These are phyloP conservation scores for Drosophila novamexicana DNA, from an alignment of 1,140 invertebrate genomes.

Conservation along the genomic window DNA sequence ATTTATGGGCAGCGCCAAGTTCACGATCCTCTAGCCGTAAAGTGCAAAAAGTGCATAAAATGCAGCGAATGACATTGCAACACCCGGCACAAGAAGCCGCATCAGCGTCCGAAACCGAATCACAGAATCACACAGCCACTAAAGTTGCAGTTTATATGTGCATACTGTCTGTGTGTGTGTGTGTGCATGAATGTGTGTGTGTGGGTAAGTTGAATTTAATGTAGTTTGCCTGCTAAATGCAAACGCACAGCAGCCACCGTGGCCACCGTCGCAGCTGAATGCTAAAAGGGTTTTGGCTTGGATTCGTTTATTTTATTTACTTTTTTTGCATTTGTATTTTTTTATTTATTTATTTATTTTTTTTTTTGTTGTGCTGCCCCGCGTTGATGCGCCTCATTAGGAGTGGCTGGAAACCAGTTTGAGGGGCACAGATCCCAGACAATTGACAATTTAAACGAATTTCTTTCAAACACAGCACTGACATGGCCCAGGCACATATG, in stretches of 20 bases:
- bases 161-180: conserved; percentile 1
- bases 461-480: conserved; percentile 76
- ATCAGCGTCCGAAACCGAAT: conserved; percentile 73
- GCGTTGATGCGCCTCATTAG: conserved; percentile 75
- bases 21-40: conserved; percentile 61
- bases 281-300: conserved; percentile 74
- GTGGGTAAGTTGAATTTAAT: conserved; percentile 75
- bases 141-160: conserved; percentile 59
- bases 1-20: conserved; percentile 66
- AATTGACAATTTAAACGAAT: conserved; percentile 82
- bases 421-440: conserved; percentile 62
- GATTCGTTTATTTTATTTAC: conserved; percentile 52
- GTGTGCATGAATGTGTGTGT: conserved; percentile 5
- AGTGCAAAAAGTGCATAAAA: conserved; percentile 76
- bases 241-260: conserved; percentile 62
- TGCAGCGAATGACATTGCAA: conserved; percentile 77
- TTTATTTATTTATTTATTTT: conserved; percentile 15
- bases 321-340: conserved; percentile 20
- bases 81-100: conserved; percentile 60
- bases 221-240: conserved; percentile 76
- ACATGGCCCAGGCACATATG: conserved; percentile 73
- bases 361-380: conserved; percentile 20
- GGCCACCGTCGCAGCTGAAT: conserved; percentile 71
- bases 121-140: conserved; percentile 58
- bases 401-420: conserved; percentile 76